Conservation (phyloP, 2,888 invertebrate species). For the Eurytoma californica region DNA sequence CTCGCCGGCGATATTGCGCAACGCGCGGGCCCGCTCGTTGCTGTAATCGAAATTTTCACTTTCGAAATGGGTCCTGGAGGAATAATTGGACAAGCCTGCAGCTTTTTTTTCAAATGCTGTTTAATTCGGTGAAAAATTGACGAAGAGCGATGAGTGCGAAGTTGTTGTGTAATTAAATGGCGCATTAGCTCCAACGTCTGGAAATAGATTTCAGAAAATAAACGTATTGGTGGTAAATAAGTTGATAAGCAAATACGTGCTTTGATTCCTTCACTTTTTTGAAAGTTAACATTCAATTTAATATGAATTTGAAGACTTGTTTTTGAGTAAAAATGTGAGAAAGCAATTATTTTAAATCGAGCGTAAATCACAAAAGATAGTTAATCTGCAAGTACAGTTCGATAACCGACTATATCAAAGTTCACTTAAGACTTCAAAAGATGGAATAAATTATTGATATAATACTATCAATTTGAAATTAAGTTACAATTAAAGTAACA, state of each 20-base stretch:
- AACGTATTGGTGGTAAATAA: constrained; percentile 24
- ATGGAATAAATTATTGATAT: constrained; percentile 6
- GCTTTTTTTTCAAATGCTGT: neutral
- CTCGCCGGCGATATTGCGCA: too few species aligned
- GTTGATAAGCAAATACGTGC: constrained; percentile 31
- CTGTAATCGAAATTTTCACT: too few species aligned
- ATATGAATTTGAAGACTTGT: too few species aligned
- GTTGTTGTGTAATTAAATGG: constrained; percentile 40
- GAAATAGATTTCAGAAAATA: constrained; percentile 39
- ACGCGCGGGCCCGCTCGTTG: too few species aligned
- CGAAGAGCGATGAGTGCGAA: constrained; percentile 15
- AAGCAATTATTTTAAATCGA: too few species aligned
- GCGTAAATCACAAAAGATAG: too few species aligned
- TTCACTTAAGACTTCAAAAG: constrained; percentile 19
- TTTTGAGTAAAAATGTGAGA: too few species aligned
- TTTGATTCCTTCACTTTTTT: neutral
- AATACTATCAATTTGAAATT: constrained; percentile 20
- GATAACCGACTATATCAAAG: constrained; percentile 33
- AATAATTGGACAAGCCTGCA: too few species aligned
- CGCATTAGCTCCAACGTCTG: constrained; percentile 38
- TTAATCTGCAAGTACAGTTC: neutral
- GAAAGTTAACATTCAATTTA: too few species aligned
- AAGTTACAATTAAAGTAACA: neutral
- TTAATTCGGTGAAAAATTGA: neutral
- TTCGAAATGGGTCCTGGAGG: too few species aligned